These are phyloP conservation scores for Drosophila triauraria DNA, from an alignment of 1,140 invertebrate genomes.

Conservation along the genomic window DNA sequence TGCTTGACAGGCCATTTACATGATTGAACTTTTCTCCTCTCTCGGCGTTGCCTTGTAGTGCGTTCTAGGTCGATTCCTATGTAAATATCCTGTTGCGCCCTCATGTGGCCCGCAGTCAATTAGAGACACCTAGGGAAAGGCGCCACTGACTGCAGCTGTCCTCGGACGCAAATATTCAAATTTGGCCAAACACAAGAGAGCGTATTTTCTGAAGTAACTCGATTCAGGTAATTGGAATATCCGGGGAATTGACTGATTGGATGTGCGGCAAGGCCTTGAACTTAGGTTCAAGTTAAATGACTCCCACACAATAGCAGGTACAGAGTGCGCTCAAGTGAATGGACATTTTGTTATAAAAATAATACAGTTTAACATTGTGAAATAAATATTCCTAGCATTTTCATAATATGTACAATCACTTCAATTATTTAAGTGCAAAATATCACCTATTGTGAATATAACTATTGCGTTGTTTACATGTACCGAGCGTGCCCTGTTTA, in stretches of 20 bases:
- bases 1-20: slow-evolving; percentile 49
- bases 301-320: neutral
- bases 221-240: slow-evolving; percentile 19
- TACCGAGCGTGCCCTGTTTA: neutral
- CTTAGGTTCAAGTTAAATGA: neutral
- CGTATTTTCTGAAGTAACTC: slow-evolving; percentile 9
- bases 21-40: slow-evolving; percentile 37
- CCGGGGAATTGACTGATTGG: slow-evolving; percentile 25
- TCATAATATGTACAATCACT: neutral
- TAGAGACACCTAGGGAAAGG: slow-evolving; percentile 21
- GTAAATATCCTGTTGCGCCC: slow-evolving; percentile 47
- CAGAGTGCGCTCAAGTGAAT: neutral
- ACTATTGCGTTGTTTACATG: too few relatives aligned
- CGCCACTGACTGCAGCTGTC: neutral
- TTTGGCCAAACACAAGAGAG: slow-evolving; percentile 11
- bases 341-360: neutral
- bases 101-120: slow-evolving; percentile 32
- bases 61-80: slow-evolving; percentile 25
- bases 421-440: neutral
- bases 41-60: slow-evolving; percentile 4
- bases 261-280: slow-evolving; percentile 24
- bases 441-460: neutral
- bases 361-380: too few relatives aligned
- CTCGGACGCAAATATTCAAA: slow-evolving; percentile 12
- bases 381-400: too few relatives aligned